These are phyloP conservation scores for Falco rusticolus DNA, from an alignment of 2,797 vertebrate genomes.

Conservation along the genomic window DNA sequence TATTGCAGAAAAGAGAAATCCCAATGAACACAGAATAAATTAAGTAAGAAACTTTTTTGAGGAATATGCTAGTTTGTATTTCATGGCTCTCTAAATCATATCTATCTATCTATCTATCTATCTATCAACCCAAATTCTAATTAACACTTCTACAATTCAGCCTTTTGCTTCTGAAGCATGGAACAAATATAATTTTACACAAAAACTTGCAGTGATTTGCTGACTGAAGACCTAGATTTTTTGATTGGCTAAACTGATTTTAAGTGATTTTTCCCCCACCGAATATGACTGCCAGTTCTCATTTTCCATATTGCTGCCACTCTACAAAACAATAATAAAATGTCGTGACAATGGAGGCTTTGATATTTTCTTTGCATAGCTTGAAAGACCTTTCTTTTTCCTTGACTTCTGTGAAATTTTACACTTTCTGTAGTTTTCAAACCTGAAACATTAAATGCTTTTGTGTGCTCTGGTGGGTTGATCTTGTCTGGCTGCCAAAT, in stretches of 20 bases:
- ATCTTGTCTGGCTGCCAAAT: background rate
- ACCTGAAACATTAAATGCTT: background rate
- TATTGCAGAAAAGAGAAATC: background rate
- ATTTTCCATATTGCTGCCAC: background rate
- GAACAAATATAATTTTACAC: background rate
- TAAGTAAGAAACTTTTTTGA: background rate
- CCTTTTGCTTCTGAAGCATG: background rate
- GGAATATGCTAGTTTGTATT: background rate
- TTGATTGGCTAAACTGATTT: background rate
- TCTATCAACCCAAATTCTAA: background rate
- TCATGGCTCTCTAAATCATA: background rate
- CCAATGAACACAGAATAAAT: background rate
- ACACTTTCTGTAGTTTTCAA: background rate
- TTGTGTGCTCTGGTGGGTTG: background rate
- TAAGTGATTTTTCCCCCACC: background rate
- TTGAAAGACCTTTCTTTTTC: slow-evolving; percentile 5
- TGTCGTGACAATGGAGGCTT: slow-evolving; percentile 2
- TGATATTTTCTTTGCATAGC: background rate
- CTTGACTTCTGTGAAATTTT: background rate
- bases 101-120: background rate
- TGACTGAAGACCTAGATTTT: slow-evolving; percentile 17
- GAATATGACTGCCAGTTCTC: slow-evolving; percentile 13
- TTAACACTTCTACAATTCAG: background rate
- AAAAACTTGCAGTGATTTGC: background rate
- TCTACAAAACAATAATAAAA: slow-evolving; percentile 46